Percentiles rank a stretch among this genome's conserved stretches.
These are phyloP conservation scores for Axis porcinus DNA, from an alignment of 2,113 vertebrate species.

Conservation along the genomic window DNA sequence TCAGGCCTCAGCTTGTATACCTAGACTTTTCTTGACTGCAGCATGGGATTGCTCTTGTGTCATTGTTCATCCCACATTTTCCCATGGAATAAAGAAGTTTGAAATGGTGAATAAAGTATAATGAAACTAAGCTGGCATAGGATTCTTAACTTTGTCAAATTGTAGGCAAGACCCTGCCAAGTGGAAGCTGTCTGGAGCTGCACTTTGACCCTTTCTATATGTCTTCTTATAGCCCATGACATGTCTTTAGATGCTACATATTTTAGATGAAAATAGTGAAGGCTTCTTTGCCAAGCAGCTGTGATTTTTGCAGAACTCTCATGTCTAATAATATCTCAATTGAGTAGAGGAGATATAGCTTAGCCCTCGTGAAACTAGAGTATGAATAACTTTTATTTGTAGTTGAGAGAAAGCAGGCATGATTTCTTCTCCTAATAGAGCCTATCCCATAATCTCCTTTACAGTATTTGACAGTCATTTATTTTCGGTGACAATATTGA, in stretches of 20 bases:
- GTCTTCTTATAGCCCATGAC: neutral
- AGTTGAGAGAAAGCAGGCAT: neutral
- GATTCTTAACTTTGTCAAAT: neutral
- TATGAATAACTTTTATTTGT: neutral
- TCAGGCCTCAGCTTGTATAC: neutral
- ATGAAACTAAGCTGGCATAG: neutral
- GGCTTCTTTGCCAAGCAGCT: neutral
- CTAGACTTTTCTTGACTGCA: neutral
- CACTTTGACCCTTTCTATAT: neutral
- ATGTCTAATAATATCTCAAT: conserved; percentile 30
- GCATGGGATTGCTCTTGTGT: neutral
- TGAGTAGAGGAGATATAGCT: neutral
- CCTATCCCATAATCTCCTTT: neutral
- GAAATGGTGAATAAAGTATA: conserved; percentile 17
- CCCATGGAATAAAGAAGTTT: neutral
- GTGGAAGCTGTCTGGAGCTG: neutral
- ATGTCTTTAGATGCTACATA: neutral
- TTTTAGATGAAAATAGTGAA: conserved; percentile 10
- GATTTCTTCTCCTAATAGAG: neutral
- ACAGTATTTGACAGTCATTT: neutral
- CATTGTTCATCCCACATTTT: conserved; percentile 18
- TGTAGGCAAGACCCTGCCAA: neutral
- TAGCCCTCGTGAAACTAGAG: neutral
- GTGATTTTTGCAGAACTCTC: neutral
- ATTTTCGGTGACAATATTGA: neutral